These are phyloP conservation scores for Pelochelys cantorii DNA, from an alignment of 2,797 vertebrate genomes.

Conservation along the genomic window DNA sequence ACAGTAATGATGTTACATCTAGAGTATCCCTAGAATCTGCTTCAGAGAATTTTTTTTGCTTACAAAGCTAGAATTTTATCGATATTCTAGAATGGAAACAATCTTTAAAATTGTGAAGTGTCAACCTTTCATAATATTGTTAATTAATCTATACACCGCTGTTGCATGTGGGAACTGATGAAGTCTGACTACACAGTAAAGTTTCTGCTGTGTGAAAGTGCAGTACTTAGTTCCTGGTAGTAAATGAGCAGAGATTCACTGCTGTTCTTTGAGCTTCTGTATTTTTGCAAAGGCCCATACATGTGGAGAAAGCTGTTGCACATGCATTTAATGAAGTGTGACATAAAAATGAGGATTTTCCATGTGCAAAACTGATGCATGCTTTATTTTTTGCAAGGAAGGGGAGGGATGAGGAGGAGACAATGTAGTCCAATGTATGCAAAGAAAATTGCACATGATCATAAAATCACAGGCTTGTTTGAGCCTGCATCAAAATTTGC, in stretches of 20 bases:
- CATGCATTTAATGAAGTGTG: background rate
- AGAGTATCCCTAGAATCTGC: background rate
- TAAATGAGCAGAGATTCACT: background rate
- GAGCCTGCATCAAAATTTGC: background rate
- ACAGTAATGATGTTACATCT: fast-evolving
- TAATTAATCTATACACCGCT: background rate
- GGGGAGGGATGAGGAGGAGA: background rate
- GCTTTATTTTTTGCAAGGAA: background rate
- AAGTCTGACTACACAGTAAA: background rate
- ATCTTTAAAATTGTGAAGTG: background rate
- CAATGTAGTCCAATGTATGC: background rate
- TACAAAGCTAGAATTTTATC: background rate
- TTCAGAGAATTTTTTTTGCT: background rate
- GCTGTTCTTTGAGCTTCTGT: conserved; percentile 7
- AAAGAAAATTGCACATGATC: background rate
- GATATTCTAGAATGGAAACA: background rate
- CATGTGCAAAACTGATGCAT: fast-evolving
- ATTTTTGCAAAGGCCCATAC: background rate
- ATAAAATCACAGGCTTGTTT: background rate
- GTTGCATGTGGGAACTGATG: background rate
- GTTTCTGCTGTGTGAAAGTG: conserved; percentile 19
- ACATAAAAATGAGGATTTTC: background rate
- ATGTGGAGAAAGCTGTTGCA: background rate
- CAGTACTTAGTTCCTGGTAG: background rate
- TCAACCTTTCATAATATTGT: background rate